These are phyloP conservation scores for Subacronicta megacephala DNA, from an alignment of 2,888 invertebrate species.

Conservation along the genomic window DNA sequence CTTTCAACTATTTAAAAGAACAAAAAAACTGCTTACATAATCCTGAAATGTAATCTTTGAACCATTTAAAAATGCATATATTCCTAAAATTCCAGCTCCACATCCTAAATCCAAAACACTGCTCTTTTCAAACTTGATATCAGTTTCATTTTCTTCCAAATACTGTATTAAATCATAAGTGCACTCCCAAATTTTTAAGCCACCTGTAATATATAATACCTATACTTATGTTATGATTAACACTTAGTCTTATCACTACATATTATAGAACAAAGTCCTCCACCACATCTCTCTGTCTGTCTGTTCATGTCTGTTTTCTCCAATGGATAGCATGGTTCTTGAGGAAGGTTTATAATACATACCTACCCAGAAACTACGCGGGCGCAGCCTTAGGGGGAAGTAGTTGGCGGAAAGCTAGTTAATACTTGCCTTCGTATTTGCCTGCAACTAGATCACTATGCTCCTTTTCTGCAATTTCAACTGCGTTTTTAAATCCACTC, in stretches of 20 bases:
- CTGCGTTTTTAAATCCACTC: slow-evolving; percentile 73
- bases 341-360: no score
- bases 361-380: no score
- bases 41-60: slow-evolving; percentile 96
- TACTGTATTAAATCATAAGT: slow-evolving; percentile 94
- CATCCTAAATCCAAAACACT: slow-evolving; percentile 97
- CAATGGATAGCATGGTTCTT: no score
- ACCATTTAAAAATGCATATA: slow-evolving; percentile 92
- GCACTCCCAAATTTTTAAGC: slow-evolving; percentile 99
- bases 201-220: slow-evolving; percentile 91
- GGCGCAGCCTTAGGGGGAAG: no score
- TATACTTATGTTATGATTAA: no score
- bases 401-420: no score
- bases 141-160: slow-evolving; percentile 78
- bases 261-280: no score
- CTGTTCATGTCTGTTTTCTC: no score
- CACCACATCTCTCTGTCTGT: no score
- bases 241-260: no score
- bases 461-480: slow-evolving; percentile 89
- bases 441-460: slow-evolving; percentile 94
- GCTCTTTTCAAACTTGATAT: slow-evolving; percentile 81
- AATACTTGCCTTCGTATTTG: slow-evolving; percentile 93
- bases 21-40: slow-evolving; percentile 97
- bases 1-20: no score
- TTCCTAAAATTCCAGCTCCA: slow-evolving; percentile 97